A percentile compares a stretch with the other conserved stretches of the same genome.
These are phyloP conservation scores for Peromyscus eremicus DNA, from an alignment of 2,797 vertebrate genomes.

Conservation along the genomic window DNA sequence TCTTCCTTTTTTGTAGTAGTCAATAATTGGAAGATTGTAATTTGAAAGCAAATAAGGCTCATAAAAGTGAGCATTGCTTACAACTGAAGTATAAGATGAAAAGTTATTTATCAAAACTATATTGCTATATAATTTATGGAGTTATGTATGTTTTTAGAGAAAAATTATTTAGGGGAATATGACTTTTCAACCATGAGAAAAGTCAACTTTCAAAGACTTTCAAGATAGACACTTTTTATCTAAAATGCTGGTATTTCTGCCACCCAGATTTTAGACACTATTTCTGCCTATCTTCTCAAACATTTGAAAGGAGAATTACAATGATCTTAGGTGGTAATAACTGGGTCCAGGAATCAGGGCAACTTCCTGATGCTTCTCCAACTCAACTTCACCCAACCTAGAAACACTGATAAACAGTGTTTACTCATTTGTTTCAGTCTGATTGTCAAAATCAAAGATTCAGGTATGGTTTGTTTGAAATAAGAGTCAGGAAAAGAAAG, in stretches of 20 bases:
- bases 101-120: background rate
- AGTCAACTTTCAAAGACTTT: background rate
- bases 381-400: background rate
- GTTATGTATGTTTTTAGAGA: background rate
- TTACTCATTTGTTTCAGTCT: background rate
- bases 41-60: background rate
- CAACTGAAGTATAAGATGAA: background rate
- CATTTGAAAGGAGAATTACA: background rate
- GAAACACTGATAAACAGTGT: background rate
- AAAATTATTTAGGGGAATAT: background rate
- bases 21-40: background rate
- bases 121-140: background rate
- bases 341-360: accelerated
- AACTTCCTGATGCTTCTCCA: background rate
- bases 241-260: accelerated
- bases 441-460: background rate
- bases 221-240: background rate
- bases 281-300: accelerated
- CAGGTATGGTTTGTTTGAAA: background rate
- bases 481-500: background rate
- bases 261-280: background rate
- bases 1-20: background rate
- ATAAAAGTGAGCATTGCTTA: background rate
- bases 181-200: background rate
- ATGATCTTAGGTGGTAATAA: background rate